Evolutionary conservation across 2,113 vertebrate genomes (phyloP), one percentile per base, ranked within the genome.

Genomic region (Promerops cafer): DNA sequence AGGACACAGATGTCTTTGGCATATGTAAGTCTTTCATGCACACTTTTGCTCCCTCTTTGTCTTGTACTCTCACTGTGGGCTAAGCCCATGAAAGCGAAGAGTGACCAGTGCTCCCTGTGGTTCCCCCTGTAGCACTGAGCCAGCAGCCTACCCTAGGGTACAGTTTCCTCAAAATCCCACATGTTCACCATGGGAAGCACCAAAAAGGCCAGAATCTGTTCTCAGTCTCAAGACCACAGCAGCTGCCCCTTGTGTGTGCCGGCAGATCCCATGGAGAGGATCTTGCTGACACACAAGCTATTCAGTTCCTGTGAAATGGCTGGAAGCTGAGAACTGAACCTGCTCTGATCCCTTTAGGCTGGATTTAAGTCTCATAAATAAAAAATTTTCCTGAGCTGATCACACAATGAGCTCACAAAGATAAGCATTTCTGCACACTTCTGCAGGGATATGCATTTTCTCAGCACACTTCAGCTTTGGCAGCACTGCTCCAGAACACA

Each of bases 151-250:
- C 35, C 16, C 39, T 2, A 19, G 20, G 39, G 82, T 23, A 45
- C 14, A 17, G 16, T 7, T 23, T 57, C 56, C 65, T 57, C 28
- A 0, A 26, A 45, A 70, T 24, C 30, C 56, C 20, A 23, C 28
- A 19, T 0, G 0, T 37, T 59, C 23, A 39, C 39, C 35, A 6
- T 1, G 5, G 53, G 33, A 56, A 64, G 57, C 12, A 40, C 11
- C 3, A 4, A 16, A 23, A 39, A 54, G 26, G 33, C 44, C 79
- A 54, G 52, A 8, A 18, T 3, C 9, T 1, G 1, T 13, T 14
- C 17, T 3, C 35, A 13, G 27, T 10, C 35, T 50, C 13, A 33
- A 26, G 24, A 6, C 68, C n/a, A 23, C 28, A 61, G 37, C 1
- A 4, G 44, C 28, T 72, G 33, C 20, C 18, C 61, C 23, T 6